Base-by-base conservation (phyloP, 2,113 vertebrate genomes). In the Grallaria varia region DNA sequence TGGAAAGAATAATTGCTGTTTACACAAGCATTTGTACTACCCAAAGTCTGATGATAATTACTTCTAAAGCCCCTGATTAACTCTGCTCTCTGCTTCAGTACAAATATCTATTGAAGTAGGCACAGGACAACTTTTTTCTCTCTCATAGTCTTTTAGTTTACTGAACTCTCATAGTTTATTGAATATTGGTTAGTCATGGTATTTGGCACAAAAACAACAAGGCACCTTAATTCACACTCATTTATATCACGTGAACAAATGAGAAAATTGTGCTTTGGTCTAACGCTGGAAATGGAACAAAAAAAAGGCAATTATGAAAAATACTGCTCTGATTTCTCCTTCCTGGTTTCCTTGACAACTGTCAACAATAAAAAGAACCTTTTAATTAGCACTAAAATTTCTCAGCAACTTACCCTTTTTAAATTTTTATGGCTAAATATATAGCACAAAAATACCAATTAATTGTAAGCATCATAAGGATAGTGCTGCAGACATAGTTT, bases 1-100 rank as follows among this genome's bases (percentile, higher is more conserved):
- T 97, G 97, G 98, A 98, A 98, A 99, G 97, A 98, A 99, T 98
- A 99, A 98, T 98, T 95, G 96, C 97, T 99, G 98, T 99, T 99
- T 99, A 99, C 98, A 98, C 98, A 98, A 98, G 98, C 98, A 98
- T 98, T 98, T 98, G 97, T 97, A 96, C 97, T 98, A 97, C 97
- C 96, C 97, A 95, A 98, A 98, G 96, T 97, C 96, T 97, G 97
- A 90, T 87, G 91, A 98, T 98, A 98, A 99, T n/a, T n/a, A n/a
- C n/a, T n/a, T n/a, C n/a, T n/a, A n/a, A n/a, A n/a, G n/a, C 97
- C 96, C 97, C 98, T 98, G 98, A 99, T 99, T 98, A 98, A 98
- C 98, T 98, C 97, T 97, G 97, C 97, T 98, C 96, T 97, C 91
- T 93, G 96, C 98, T 96, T 97, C 96, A 94, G 95, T 94, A 98